Conservation (phyloP, 2,797 vertebrate species). For the Halcyon badia region DNA sequence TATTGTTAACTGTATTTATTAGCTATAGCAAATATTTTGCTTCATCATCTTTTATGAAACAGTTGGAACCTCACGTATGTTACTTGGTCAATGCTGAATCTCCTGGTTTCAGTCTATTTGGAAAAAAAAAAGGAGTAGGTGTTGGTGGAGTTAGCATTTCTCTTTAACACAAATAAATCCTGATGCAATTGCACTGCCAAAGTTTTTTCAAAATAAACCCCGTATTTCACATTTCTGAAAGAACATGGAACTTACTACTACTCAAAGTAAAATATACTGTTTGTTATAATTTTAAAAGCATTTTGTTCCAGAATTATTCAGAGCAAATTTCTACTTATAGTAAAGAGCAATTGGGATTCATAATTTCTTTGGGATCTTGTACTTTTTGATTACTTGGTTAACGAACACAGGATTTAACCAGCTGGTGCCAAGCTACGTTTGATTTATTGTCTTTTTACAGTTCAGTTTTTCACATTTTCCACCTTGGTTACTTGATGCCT, state of each 20-base stretch:
- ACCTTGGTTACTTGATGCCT: not conserved
- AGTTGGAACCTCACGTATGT: not conserved
- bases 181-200: not conserved
- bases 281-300: not conserved
- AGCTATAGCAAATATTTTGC: conserved; percentile 41
- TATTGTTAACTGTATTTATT: conserved; percentile 59
- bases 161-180: not conserved
- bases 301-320: not conserved
- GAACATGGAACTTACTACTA: not conserved
- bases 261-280: not conserved
- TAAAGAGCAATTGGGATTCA: not conserved
- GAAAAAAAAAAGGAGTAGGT: not conserved
- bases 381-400: not conserved
- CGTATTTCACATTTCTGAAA: not conserved
- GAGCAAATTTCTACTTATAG: not conserved
- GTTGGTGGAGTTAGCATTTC: not conserved
- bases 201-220: not conserved
- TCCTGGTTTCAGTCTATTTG: not conserved
- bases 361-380: conserved; percentile 1
- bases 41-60: conserved; percentile 40
- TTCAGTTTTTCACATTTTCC: not conserved
- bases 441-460: not conserved
- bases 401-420: not conserved
- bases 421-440: not conserved
- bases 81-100: not conserved